phyloP scores from a whole-genome alignment of 2,113 vertebrate genomes.

The Rhipidura dahli region DNA sequence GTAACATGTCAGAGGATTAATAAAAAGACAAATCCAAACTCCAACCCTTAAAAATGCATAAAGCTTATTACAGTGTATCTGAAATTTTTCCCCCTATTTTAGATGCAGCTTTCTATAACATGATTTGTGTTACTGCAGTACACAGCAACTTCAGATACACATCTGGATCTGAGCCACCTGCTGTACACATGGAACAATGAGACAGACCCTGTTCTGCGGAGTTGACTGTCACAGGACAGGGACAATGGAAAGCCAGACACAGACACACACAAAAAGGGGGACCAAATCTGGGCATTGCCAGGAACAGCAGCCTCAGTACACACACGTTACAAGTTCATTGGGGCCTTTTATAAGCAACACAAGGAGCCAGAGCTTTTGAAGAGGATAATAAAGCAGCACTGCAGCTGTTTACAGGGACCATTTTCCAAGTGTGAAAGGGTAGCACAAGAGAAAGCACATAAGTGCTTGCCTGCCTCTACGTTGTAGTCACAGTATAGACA shows the following conservation, averaged over 20 bases:
- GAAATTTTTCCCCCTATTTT: not conserved
- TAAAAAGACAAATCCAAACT: not conserved
- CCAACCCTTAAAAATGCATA: not conserved
- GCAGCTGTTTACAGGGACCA: conserved; percentile 55
- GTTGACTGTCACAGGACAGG: not conserved
- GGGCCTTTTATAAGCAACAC: conserved; percentile 34
- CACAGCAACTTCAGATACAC: not conserved
- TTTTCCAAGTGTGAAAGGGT: conserved; percentile 44
- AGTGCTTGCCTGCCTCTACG: not conserved
- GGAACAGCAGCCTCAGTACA: not conserved
- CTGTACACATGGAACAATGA: not conserved
- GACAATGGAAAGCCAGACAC: not conserved
- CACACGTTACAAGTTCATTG: not conserved
- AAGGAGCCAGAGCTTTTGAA: conserved; percentile 32
- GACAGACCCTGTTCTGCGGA: not conserved
- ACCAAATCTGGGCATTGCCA: not conserved
- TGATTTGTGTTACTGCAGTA: not conserved
- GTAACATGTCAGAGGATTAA: not conserved
- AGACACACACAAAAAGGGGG: not conserved
- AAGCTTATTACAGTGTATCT: not conserved
- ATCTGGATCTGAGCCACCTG: conserved; percentile 26
- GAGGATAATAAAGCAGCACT: conserved; percentile 36
- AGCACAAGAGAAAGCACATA: conserved; percentile 33
- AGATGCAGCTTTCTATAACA: not conserved
- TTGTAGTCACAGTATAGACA: not conserved